Base-by-base conservation (phyloP, 2,113 vertebrate genomes). In the Chionodraco myersi region DNA sequence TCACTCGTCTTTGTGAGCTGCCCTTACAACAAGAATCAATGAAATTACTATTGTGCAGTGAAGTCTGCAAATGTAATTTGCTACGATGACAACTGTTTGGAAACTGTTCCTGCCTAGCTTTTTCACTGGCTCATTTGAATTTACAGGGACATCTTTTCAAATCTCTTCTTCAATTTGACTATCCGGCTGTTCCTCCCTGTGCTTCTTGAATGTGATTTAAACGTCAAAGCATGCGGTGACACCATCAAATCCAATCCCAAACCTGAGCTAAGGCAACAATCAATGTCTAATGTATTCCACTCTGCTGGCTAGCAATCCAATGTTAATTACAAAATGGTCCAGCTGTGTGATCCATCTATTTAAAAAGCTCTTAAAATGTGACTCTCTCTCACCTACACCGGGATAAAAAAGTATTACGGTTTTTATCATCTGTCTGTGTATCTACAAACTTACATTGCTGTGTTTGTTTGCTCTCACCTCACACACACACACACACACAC, bases 301-400 rank as follows among this genome's bases (percentile, higher is more conserved):
- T 88, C 86, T 63, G 77, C 56, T 82, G 69, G 21, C 76, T 52
- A 5, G n/a, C 61, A 77, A 64, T 82, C 76, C 73, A 66, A 3
- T 14, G 58, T 75, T 86, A 89, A 89, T 90, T 89, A 86, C 81
- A 85, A 86, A 85, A 52, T 15, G 57, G 67, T 70, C 23, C 63
- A 84, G 64, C 78, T 59, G 12, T 71, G 66, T 9, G 18, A 59
- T 44, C 41, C n/a, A 10, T 36, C 14, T 30, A 23, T 54, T 75
- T 49, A 60, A 65, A 79, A 75, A 47, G 67, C 77, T 63, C 61
- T 61, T 61, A 73, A 72, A 80, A 80, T 48, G 34, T 64, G 72
- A 75, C 48, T 52, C 60, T 16, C 34, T 10, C 36, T 84, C 83
- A 75, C 65, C 60, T 62, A 13, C 21, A 13, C 47, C n/a, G 45